A percentile compares a stretch with the other conserved stretches of the same genome.
Evolutionary conservation across 2,113 vertebrate genomes (phyloP).

Genomic region (Notarius lentiginosus): DNA sequence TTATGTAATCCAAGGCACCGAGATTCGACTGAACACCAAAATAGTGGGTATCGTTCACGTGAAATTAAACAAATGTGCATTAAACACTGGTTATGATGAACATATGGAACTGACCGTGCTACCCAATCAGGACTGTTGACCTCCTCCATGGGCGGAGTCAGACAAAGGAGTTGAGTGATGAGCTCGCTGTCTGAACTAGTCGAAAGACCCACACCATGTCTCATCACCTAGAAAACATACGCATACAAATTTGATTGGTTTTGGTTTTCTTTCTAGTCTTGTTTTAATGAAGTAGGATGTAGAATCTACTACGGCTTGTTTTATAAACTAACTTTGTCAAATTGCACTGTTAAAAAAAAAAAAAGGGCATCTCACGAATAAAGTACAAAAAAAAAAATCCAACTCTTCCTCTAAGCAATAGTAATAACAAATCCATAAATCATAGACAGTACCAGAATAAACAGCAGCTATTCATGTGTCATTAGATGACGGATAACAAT

Average conservation of each 20-base stretch:
- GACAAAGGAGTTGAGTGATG: conserved; percentile 93
- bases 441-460: neutral
- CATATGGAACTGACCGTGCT: conserved; percentile 79
- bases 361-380: neutral
- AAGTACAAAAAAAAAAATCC: neutral
- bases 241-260: neutral
- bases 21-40: neutral
- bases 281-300: neutral
- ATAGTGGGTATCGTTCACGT: neutral
- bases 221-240: conserved; percentile 81
- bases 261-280: neutral
- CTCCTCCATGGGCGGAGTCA: conserved; percentile 91
- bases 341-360: neutral
- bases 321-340: neutral
- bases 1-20: neutral
- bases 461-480: neutral
- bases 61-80: neutral
- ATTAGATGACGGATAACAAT: neutral
- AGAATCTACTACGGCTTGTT: neutral
- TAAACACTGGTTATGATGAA: neutral
- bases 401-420: neutral
- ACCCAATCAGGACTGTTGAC: conserved; percentile 91
- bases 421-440: neutral
- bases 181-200: conserved; percentile 97
- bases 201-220: conserved; percentile 92